Conservation (phyloP, 2,797 vertebrate genomes). For the Acrocephalus scirpaceus region DNA sequence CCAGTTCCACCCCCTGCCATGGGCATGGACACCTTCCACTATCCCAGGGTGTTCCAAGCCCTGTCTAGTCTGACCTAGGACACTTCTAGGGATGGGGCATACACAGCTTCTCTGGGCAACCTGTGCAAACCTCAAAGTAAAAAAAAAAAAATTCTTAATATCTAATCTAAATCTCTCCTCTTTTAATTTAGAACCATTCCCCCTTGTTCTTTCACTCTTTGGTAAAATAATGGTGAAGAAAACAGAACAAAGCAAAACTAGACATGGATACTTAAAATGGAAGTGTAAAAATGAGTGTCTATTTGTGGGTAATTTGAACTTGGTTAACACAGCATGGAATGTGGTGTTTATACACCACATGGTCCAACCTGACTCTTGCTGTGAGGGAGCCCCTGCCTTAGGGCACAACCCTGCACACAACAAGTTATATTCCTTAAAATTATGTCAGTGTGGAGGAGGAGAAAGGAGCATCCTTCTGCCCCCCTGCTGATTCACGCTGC, state of each 20-base stretch:
- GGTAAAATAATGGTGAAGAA: accelerated
- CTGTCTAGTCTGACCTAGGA: accelerated
- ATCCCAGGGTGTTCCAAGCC: not conserved
- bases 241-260: not conserved
- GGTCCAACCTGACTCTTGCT: not conserved
- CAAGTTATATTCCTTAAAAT: not conserved
- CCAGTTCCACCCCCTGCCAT: accelerated
- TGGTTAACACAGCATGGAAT: not conserved
- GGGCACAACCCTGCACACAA: not conserved
- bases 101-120: not conserved
- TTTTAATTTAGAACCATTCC: accelerated
- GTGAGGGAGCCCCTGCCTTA: not conserved
- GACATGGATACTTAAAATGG: not conserved
- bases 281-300: not conserved
- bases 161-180: not conserved
- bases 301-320: not conserved
- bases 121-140: not conserved
- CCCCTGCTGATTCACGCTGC: not conserved
- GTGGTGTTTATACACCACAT: accelerated
- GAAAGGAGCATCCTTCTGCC: not conserved
- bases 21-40: not conserved
- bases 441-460: not conserved
- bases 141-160: not conserved
- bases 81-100: not conserved
- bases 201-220: not conserved